These are phyloP conservation scores for Luffia ferchaultella DNA, from an alignment of 2,888 invertebrate genomes.

Conservation along the genomic window DNA sequence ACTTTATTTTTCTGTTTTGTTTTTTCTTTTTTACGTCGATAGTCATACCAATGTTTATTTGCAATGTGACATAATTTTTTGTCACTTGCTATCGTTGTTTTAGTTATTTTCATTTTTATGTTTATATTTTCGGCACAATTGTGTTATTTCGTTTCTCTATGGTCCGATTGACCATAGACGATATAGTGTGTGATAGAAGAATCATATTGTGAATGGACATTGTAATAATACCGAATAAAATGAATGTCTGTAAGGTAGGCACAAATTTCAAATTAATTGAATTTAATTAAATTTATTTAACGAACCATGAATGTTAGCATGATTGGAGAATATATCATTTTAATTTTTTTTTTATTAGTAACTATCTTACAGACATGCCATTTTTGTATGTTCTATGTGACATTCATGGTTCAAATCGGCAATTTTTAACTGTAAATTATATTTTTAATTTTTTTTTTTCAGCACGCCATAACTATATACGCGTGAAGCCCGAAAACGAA, in stretches of 20 bases:
- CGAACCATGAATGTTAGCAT: constrained; percentile 54
- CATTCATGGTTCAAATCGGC: constrained; percentile 53
- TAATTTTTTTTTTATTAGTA: constrained; percentile 17
- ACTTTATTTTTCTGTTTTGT: constrained; percentile 17
- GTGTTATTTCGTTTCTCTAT: background rate
- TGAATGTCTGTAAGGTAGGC: constrained; percentile 66
- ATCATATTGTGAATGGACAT: constrained; percentile 59
- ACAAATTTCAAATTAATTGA: constrained; percentile 28
- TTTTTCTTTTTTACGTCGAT: constrained; percentile 16
- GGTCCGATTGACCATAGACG: constrained; percentile 3
- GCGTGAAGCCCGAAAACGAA: constrained; percentile 55
- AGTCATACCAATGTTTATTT: constrained; percentile 48
- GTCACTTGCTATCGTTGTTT: constrained; percentile 38
- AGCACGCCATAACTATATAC: constrained; percentile 31
- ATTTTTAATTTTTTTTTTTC: constrained; percentile 20
- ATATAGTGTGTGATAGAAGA: constrained; percentile 32
- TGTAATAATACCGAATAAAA: constrained; percentile 30
- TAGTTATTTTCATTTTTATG: constrained; percentile 4
- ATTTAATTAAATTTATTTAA: constrained; percentile 11
- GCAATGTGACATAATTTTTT: constrained; percentile 53
- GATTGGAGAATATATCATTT: constrained; percentile 12
- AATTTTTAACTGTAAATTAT: constrained; percentile 1
- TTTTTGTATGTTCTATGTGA: constrained; percentile 18
- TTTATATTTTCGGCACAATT: background rate
- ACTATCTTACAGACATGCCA: constrained; percentile 61